Evolutionary conservation across 2,888 invertebrate genomes (phyloP).

Genomic region (Patella caerulea): DNA sequence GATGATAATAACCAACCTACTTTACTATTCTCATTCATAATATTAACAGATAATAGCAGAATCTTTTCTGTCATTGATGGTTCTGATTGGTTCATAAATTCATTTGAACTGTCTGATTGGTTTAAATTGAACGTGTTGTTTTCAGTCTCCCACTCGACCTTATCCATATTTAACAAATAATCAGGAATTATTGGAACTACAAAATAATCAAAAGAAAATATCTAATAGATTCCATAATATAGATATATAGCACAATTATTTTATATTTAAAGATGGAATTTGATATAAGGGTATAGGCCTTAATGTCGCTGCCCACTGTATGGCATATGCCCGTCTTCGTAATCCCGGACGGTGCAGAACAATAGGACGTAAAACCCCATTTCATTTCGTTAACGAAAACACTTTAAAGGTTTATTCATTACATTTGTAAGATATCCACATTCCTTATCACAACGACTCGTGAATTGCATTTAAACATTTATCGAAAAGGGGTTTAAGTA

Average conservation of each 20-base stretch:
- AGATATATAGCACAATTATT: background rate
- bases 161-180: conserved; percentile 76
- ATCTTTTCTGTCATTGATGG: conserved; percentile 17
- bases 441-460: too few relatives aligned
- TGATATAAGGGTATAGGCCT: too few relatives aligned
- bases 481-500: too few relatives aligned
- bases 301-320: too few relatives aligned
- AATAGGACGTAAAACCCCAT: too few relatives aligned
- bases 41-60: conserved; percentile 41
- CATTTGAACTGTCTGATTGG: conserved; percentile 70
- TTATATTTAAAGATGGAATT: background rate
- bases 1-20: conserved; percentile 76
- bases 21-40: conserved; percentile 63
- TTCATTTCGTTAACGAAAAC: too few relatives aligned
- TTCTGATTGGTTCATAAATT: conserved; percentile 75
- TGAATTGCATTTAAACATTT: too few relatives aligned
- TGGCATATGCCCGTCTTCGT: too few relatives aligned
- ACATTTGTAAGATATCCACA: too few relatives aligned
- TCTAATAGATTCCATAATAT: background rate
- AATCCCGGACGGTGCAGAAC: too few relatives aligned
- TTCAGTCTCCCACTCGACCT: conserved; percentile 32
- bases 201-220: conserved; percentile 5
- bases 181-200: conserved; percentile 87
- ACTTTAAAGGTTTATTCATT: too few relatives aligned
- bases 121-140: background rate